phyloP scores from a whole-genome alignment of 1,140 invertebrate species.

The Zaprionus lachaisei region DNA sequence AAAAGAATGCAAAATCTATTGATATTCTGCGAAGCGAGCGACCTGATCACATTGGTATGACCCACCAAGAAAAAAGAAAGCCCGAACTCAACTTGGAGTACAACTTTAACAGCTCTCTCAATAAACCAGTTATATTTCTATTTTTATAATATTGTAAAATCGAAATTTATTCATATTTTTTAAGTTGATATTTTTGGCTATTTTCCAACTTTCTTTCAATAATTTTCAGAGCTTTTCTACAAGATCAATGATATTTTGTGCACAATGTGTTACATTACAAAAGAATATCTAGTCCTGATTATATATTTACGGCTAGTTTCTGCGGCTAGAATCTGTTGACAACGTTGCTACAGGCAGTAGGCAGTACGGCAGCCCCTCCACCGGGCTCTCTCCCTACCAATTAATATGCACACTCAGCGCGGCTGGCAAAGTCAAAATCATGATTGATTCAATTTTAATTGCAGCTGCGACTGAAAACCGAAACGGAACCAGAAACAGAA shows the following conservation, averaged over 20 bases:
- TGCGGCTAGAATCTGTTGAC: background rate
- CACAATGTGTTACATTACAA: background rate
- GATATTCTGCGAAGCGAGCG: too few species aligned
- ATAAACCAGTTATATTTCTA: too few species aligned
- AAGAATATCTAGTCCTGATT: background rate
- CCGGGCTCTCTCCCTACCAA: constrained; percentile 12
- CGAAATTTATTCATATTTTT: background rate
- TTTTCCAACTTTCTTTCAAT: background rate
- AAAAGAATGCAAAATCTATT: too few species aligned
- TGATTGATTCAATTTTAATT: constrained; percentile 81
- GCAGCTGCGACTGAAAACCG: constrained; percentile 47
- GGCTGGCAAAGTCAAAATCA: constrained; percentile 71
- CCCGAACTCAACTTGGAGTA: too few species aligned
- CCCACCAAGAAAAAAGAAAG: too few species aligned
- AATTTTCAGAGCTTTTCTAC: background rate
- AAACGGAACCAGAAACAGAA: constrained; percentile 26
- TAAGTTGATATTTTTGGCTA: background rate
- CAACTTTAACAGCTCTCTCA: too few species aligned
- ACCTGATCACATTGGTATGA: too few species aligned
- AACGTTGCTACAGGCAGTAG: background rate
- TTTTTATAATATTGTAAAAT: too few species aligned
- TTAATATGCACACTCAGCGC: constrained; percentile 55
- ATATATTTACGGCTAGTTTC: background rate
- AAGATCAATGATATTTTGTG: background rate
- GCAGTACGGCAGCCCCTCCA: background rate